Evolutionary conservation across 2,888 invertebrate species (phyloP).

Genomic region (Pherbina coryleti): DNA sequence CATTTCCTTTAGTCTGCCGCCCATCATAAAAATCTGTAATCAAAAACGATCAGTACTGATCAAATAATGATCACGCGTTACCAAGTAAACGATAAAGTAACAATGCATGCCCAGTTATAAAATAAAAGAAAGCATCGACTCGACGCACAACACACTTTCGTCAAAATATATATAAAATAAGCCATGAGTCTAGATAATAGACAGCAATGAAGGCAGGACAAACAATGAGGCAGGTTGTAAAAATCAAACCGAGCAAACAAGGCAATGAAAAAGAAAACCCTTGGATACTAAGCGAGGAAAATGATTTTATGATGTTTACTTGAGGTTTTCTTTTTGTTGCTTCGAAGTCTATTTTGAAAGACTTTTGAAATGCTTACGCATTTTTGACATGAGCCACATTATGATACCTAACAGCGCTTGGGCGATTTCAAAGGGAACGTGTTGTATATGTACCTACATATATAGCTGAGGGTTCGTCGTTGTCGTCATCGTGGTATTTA

Average conservation of each 20-base stretch:
- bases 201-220: background rate
- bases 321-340: background rate
- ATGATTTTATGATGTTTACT: slow-evolving; percentile 34
- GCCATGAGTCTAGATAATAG: background rate
- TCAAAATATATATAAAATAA: background rate
- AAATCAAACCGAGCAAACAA: slow-evolving; percentile 12
- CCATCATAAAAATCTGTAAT: slow-evolving; percentile 26
- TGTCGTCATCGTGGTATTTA: background rate
- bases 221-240: slow-evolving; percentile 33
- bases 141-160: background rate
- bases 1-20: background rate
- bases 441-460: too few species aligned
- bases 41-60: slow-evolving; percentile 23
- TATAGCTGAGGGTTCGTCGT: slow-evolving; percentile 1
- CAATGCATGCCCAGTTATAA: background rate
- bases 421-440: background rate
- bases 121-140: background rate
- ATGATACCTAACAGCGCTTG: background rate
- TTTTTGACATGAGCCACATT: slow-evolving; percentile 31
- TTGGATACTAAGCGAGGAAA: background rate
- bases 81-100: slow-evolving; percentile 25
- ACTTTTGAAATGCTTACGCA: background rate
- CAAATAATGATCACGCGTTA: slow-evolving; percentile 36
- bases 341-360: background rate
- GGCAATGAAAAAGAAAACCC: background rate